phyloP scores from a whole-genome alignment of 2,797 vertebrate genomes.

The Tokudaia tokunoshimensis region DNA sequence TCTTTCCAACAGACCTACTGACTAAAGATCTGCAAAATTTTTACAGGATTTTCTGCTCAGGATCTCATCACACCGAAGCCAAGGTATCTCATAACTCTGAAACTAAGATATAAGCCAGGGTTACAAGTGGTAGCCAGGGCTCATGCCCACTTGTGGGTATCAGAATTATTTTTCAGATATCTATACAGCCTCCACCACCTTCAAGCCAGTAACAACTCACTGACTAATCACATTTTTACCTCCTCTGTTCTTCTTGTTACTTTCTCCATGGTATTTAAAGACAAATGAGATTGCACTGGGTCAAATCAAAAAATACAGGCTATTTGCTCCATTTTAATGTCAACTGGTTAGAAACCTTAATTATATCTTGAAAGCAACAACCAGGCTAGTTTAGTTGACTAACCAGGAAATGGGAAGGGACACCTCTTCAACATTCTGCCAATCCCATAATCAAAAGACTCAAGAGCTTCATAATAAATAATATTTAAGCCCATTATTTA shows the following conservation, averaged over 20 bases:
- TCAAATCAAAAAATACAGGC: not conserved
- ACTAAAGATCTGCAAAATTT: not conserved
- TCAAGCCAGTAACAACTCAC: not conserved
- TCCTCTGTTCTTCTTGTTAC: not conserved
- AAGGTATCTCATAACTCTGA: not conserved
- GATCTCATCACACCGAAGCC: not conserved
- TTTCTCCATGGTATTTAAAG: slow-evolving; percentile 9
- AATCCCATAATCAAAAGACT: not conserved
- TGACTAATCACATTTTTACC: not conserved
- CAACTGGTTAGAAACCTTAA: slow-evolving; percentile 9
- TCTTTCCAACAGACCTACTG: not conserved
- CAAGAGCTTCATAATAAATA: not conserved
- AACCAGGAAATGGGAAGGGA: not conserved
- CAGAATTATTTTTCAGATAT: not conserved
- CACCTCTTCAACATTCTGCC: not conserved
- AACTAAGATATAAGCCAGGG: not conserved
- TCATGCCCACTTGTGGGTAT: not conserved
- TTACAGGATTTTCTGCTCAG: not conserved
- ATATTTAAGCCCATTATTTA: slow-evolving; percentile 37
- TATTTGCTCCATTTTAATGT: not conserved
- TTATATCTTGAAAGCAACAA: not conserved
- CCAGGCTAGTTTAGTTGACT: not conserved
- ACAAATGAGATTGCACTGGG: not conserved
- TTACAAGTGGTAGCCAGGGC: not conserved
- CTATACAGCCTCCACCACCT: not conserved